These are phyloP conservation scores for Oceanodroma tethys DNA, from an alignment of 2,113 vertebrate species.

Conservation along the genomic window DNA sequence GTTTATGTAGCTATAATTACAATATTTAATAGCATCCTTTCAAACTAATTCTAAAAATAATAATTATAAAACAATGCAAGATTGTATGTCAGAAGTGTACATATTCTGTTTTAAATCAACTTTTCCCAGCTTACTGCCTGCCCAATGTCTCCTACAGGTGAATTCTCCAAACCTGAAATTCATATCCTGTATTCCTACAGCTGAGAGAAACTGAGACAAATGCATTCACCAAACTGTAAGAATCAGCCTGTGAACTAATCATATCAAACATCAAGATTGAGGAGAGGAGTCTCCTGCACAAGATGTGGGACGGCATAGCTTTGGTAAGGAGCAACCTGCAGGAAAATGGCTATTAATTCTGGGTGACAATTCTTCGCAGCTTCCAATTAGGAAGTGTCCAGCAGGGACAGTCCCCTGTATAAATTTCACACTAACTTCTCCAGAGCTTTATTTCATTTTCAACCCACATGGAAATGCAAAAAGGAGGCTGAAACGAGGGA, in stretches of 20 bases:
- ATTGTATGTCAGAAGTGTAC: neutral
- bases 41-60: neutral
- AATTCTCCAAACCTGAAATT: neutral
- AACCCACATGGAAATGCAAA: neutral
- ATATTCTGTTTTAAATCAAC: neutral
- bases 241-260: neutral
- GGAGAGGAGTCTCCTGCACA: neutral
- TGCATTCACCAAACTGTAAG: neutral
- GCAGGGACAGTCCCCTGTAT: neutral
- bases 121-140: neutral
- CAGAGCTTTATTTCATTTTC: neutral
- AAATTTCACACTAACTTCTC: neutral
- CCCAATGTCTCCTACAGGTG: neutral
- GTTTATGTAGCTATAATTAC: neutral
- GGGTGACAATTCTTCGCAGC: neutral
- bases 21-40: neutral
- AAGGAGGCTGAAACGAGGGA: neutral
- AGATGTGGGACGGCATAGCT: neutral
- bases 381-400: neutral
- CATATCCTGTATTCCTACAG: neutral
- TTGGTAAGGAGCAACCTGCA: neutral
- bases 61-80: neutral
- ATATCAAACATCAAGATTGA: neutral
- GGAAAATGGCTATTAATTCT: neutral
- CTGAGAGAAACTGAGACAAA: neutral